Conservation (phyloP, 2,797 vertebrate genomes). For the Gallinago nigripennis region DNA sequence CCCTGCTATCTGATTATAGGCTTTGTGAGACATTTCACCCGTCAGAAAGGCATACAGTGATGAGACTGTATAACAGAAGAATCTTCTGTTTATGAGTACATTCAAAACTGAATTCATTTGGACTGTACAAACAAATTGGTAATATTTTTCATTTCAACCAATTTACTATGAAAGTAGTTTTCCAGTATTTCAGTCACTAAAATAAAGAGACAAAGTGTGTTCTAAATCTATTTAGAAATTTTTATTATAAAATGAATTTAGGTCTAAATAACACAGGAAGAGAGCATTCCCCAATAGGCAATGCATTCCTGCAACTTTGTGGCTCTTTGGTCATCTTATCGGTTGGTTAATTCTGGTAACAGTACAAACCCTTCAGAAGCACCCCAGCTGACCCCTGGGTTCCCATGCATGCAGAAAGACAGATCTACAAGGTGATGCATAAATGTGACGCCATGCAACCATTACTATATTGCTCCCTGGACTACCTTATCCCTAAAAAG, state of each 20-base stretch:
- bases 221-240: background rate
- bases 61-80: background rate
- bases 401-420: rapidly evolving
- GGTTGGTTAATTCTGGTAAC: background rate
- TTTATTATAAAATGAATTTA: background rate
- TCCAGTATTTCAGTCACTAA: background rate
- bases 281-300: background rate
- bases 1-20: background rate
- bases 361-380: background rate
- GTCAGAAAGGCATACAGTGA: background rate
- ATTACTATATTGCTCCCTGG: background rate
- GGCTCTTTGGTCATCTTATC: background rate
- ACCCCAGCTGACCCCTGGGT: background rate
- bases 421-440: too few species aligned
- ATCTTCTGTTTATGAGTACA: background rate
- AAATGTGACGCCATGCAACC: background rate
- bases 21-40: background rate
- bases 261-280: background rate
- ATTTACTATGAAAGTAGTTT: rapidly evolving
- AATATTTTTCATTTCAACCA: background rate
- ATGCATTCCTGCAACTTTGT: rapidly evolving
- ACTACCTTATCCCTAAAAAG: background rate
- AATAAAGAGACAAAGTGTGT: background rate
- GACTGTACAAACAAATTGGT: background rate
- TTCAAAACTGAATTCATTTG: background rate